These are phyloP conservation scores for Phrynosoma blainvillii DNA, from an alignment of 2,113 vertebrate genomes.

Conservation along the genomic window DNA sequence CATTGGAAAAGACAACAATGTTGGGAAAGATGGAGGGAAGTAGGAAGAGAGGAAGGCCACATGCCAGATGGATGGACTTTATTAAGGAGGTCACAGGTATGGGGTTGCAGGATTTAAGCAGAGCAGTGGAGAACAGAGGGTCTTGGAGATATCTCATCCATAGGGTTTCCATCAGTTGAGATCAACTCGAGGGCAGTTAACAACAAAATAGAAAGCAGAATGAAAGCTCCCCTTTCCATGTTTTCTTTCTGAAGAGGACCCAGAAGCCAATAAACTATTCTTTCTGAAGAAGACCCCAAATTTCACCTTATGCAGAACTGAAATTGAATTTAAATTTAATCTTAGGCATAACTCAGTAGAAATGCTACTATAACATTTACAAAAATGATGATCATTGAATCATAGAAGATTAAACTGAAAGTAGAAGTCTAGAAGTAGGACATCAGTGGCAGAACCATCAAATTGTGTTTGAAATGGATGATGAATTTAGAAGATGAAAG, in stretches of 20 bases:
- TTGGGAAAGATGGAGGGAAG: no score
- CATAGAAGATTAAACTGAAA: neutral
- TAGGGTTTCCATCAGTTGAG: no score
- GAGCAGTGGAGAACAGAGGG: no score
- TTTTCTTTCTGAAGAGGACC: no score
- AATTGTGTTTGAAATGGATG: neutral
- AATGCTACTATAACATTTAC: neutral
- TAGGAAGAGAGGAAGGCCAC: no score
- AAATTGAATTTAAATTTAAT: neutral
- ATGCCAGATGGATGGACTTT: no score
- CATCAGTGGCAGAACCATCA: neutral
- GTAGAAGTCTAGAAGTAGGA: neutral
- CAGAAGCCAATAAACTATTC: neutral
- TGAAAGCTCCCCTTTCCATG: neutral
- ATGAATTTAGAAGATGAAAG: neutral
- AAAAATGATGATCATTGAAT: neutral
- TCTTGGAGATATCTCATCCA: no score
- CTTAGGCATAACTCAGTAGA: neutral
- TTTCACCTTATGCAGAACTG: neutral
- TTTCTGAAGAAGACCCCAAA: neutral
- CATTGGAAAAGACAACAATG: no score
- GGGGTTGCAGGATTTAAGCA: no score
- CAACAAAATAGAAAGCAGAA: no score
- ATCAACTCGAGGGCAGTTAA: no score
- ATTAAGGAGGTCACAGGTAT: no score